These are phyloP conservation scores for Pan troglodytes DNA, from an alignment of 2,113 vertebrate genomes.

Conservation along the genomic window DNA sequence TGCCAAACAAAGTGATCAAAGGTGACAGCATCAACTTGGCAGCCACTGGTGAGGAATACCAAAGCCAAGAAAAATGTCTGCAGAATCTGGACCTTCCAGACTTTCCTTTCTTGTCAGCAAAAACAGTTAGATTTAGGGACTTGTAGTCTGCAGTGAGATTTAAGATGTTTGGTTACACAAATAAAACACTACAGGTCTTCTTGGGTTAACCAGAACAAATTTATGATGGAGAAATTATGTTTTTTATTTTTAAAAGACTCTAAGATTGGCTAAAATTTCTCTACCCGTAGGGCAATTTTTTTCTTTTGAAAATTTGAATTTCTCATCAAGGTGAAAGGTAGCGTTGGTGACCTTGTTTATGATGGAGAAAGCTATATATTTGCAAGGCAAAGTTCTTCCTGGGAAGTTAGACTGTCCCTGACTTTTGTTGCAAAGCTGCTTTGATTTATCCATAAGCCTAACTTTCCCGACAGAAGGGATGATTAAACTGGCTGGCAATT, in stretches of 20 bases:
- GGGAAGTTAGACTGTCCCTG: slow-evolving; percentile 21
- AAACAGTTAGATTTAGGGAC: slow-evolving; percentile 63
- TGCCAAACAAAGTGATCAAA: not conserved
- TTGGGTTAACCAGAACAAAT: slow-evolving; percentile 71
- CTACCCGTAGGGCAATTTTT: slow-evolving; percentile 40
- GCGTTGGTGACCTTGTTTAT: slow-evolving; percentile 54
- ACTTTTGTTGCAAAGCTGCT: not conserved
- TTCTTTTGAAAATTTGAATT: slow-evolving; percentile 46
- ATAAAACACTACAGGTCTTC: slow-evolving; percentile 62
- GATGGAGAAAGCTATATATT: slow-evolving; percentile 45
- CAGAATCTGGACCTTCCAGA: not conserved
- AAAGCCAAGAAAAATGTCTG: not conserved
- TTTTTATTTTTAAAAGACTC: not conserved
- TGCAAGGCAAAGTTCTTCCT: slow-evolving; percentile 32
- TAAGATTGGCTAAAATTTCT: slow-evolving; percentile 51
- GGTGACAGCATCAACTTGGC: not conserved
- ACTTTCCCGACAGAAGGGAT: not conserved
- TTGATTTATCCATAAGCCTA: slow-evolving; percentile 45
- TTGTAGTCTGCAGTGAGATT: slow-evolving; percentile 63
- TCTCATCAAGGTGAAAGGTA: slow-evolving; percentile 59
- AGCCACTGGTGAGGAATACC: not conserved
- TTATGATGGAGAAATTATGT: slow-evolving; percentile 63
- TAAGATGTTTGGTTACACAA: slow-evolving; percentile 68
- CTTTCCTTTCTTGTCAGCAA: slow-evolving; percentile 16
- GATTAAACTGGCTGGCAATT: not conserved